Conservation (phyloP, 2,113 vertebrate genomes). For the Cynoglossus semilaevis region DNA sequence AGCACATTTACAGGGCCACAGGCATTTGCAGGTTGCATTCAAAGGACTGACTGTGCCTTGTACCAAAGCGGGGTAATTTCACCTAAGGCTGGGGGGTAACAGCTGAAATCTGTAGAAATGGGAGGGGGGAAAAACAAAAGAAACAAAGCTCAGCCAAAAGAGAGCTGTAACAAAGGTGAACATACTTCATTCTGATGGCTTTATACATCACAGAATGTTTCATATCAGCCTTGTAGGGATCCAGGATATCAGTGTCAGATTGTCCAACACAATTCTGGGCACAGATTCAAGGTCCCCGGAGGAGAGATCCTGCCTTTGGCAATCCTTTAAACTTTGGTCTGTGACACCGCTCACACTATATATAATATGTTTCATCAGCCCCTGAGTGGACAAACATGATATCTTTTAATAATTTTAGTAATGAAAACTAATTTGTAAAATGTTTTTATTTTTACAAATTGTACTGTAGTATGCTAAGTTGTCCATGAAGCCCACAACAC, state of each 20-base stretch:
- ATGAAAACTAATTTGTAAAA: not conserved
- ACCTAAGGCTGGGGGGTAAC: conserved; percentile 57
- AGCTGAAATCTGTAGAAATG: conserved; percentile 56
- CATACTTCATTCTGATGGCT: conserved; percentile 9
- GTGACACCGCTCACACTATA: too few species aligned
- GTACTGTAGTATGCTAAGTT: too few species aligned
- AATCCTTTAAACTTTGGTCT: not conserved
- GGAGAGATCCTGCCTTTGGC: not conserved
- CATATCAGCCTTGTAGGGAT: not conserved
- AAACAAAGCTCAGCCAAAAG: conserved; percentile 45
- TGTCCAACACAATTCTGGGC: not conserved
- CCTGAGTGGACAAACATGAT: too few species aligned
- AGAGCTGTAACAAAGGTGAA: conserved; percentile 39
- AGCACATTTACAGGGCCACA: conserved; percentile 76
- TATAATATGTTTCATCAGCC: too few species aligned
- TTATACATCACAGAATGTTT: conserved; percentile 2
- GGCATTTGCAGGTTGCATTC: conserved; percentile 69
- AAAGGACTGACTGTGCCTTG: conserved; percentile 63
- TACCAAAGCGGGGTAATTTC: conserved; percentile 70
- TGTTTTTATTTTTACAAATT: too few species aligned
- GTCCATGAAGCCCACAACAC: too few species aligned
- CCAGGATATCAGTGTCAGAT: not conserved
- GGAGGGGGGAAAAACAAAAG: conserved; percentile 1
- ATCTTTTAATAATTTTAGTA: not conserved
- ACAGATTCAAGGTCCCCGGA: conserved; percentile 3